phyloP scores from a whole-genome alignment of 2,888 invertebrate genomes.

The Parascotia fuliginaria region DNA sequence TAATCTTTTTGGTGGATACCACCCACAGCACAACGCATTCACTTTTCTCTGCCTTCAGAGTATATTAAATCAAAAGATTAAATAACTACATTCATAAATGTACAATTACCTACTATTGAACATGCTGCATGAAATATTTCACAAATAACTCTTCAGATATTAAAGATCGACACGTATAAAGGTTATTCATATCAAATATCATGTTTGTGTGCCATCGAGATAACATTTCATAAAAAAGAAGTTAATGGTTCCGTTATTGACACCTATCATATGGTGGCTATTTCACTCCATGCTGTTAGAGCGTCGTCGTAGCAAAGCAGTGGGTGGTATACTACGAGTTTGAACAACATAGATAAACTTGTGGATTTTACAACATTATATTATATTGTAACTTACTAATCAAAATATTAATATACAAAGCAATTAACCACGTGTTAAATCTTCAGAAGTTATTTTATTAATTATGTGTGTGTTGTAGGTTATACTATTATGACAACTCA shows the following conservation, averaged over 20 bases:
- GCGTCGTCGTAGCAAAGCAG: constrained; percentile 8
- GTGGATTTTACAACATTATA: neutral
- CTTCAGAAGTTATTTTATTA: too few relatives aligned
- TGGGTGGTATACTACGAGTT: constrained; percentile 35
- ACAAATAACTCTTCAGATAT: constrained; percentile 34
- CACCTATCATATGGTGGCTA: constrained; percentile 21
- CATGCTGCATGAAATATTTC: neutral
- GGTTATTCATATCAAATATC: constrained; percentile 39
- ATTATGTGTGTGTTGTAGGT: too few relatives aligned
- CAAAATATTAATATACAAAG: too few relatives aligned
- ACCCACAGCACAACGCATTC: neutral
- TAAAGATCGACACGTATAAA: constrained; percentile 20
- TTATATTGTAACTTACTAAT: constrained; percentile 13
- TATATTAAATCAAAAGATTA: neutral
- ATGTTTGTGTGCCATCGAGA: constrained; percentile 34
- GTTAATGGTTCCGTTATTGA: constrained; percentile 31
- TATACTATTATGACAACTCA: too few relatives aligned
- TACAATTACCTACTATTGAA: neutral
- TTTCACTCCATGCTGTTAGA: constrained; percentile 17
- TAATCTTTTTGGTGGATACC: too few relatives aligned
- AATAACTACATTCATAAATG: neutral
- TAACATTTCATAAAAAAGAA: constrained; percentile 30
- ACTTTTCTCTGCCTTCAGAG: neutral
- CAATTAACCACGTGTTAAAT: too few relatives aligned
- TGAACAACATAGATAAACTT: neutral